phyloP scores from a whole-genome alignment of 2,113 vertebrate species.

The Hippocampus barbouri region DNA sequence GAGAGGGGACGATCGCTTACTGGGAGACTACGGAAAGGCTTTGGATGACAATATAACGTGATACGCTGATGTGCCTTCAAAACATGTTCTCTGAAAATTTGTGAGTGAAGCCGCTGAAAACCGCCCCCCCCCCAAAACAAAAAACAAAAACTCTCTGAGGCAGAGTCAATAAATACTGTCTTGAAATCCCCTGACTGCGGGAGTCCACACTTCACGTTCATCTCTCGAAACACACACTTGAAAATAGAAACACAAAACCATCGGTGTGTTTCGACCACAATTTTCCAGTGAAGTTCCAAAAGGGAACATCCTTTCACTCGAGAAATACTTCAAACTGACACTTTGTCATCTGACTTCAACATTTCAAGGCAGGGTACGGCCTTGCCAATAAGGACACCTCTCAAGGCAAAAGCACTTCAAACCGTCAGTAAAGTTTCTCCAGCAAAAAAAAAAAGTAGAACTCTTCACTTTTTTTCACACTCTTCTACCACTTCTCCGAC shows the following conservation, averaged over 20 bases:
- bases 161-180: conserved; percentile 19
- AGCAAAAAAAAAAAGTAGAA: neutral
- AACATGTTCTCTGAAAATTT: neutral
- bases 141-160: neutral
- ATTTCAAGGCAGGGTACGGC: neutral
- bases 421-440: neutral
- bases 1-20: too few species aligned
- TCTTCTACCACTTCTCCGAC: neutral
- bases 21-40: too few species aligned
- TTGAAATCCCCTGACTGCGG: conserved; percentile 3
- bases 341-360: neutral
- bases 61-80: neutral
- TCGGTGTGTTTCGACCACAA: neutral
- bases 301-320: neutral
- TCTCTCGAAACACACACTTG: conserved; percentile 10
- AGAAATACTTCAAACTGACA: neutral
- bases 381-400: neutral
- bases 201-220: conserved; percentile 6
- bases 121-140: neutral
- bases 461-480: neutral
- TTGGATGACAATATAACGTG: too few species aligned
- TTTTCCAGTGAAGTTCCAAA: conserved; percentile 8
- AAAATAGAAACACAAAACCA: conserved; percentile 11
- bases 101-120: neutral
- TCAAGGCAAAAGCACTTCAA: neutral